These are phyloP conservation scores for Sabellastarte sp. DNA, from an alignment of 2,888 invertebrate species.

Conservation along the genomic window DNA sequence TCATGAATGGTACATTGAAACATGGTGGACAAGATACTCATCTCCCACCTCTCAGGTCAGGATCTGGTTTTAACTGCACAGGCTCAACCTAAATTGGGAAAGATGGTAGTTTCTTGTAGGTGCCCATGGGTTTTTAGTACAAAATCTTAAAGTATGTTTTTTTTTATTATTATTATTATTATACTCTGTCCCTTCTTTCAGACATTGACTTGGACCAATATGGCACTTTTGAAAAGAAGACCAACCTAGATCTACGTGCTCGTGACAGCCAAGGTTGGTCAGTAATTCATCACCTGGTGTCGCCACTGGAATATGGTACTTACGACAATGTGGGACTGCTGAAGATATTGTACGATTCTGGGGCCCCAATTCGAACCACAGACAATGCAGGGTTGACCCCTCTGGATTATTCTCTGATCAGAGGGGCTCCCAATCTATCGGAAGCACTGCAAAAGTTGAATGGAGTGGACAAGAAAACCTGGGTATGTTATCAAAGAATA, in stretches of 20 bases:
- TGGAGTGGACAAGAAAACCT: conserved; percentile 25
- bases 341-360: conserved; percentile 47
- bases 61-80: too few relatives aligned
- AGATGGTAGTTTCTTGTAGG: too few relatives aligned
- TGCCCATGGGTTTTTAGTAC: too few relatives aligned
- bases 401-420: conserved; percentile 40
- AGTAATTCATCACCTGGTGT: conserved; percentile 55
- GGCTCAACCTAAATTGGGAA: too few relatives aligned
- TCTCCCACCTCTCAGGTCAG: too few relatives aligned
- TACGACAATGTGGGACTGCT: conserved; percentile 57
- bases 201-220: conserved; percentile 16
- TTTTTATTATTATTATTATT: too few relatives aligned
- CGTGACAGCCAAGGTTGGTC: conserved; percentile 56
- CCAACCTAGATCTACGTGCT: conserved; percentile 42
- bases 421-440: conserved; percentile 40
- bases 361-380: conserved; percentile 44
- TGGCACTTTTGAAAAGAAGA: conserved; percentile 33
- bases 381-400: conserved; percentile 48
- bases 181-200: too few relatives aligned
- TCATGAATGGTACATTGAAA: too few relatives aligned
- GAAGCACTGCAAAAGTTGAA: conserved; percentile 40
- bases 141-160: too few relatives aligned
- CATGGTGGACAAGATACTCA: too few relatives aligned
- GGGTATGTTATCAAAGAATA: too few relatives aligned
- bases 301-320: conserved; percentile 54